Evolutionary conservation across 2,888 invertebrate genomes (phyloP).

Genomic region (Eristalis intricaria): DNA sequence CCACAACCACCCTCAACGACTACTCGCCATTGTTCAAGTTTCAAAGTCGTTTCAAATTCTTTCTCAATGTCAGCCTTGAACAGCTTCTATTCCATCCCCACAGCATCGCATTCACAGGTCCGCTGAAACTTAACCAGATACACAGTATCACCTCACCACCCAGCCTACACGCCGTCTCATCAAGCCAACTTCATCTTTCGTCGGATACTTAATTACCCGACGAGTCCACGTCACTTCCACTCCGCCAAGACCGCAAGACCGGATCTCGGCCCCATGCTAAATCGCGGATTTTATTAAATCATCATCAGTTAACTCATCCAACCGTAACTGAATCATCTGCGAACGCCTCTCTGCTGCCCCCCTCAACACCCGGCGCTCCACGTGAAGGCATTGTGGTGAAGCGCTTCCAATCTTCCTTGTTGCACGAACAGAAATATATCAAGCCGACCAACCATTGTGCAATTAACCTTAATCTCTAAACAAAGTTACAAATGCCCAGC

Average conservation of each 20-base stretch:
- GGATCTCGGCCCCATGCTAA: conserved; percentile 39
- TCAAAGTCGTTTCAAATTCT: background rate
- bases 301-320: conserved; percentile 53
- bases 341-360: background rate
- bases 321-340: conserved; percentile 54
- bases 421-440: conserved; percentile 66
- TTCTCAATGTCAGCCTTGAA: background rate
- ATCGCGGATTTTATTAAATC: conserved; percentile 59
- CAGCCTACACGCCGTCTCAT: background rate
- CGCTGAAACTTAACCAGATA: background rate
- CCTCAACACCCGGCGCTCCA: background rate
- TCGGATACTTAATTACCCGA: conserved; percentile 24
- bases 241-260: conserved; percentile 2
- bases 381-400: background rate
- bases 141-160: background rate
- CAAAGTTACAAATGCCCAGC: conserved; percentile 40
- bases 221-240: conserved; percentile 1
- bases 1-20: background rate
- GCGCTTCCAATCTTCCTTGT: conserved; percentile 60
- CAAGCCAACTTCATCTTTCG: background rate
- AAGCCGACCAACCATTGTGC: conserved; percentile 49
- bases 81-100: background rate
- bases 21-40: background rate
- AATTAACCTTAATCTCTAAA: conserved; percentile 72
- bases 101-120: background rate